Evolutionary conservation across 1,140 invertebrate genomes (phyloP), one percentile per base, ranked within the genome.

Genomic region (Nasonia giraulti): DNA sequence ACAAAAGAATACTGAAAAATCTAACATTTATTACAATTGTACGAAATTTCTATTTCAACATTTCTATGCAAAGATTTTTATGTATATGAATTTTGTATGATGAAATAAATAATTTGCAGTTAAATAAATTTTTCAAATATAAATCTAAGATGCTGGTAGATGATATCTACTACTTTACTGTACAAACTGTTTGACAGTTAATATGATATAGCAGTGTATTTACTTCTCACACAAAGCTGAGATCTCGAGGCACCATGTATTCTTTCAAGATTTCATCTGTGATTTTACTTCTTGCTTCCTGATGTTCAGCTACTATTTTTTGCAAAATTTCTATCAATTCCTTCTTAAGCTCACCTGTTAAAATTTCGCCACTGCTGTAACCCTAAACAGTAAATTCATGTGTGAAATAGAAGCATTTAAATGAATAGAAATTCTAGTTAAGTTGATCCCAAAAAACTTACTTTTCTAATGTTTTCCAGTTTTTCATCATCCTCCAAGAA

Each of bases 271-370:
- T 91, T 50, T 99, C 98, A 90, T 99, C 97, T 0, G 97, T 99
- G 55, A 99, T 94, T 85, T 95, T 93, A 76, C 96, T 96, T 86
- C 97, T 94, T 62, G 95, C 94, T 89, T 96, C 94, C 94, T 99
- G 97, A 94, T 99, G 98, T 78, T 95, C 94, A 40, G 94, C 94
- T 2, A 99, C 94, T 85, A 99, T 94, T 33, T 96, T 96, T 87
- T 96, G 96, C 12, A 96, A 91, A 88, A 90, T 92, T 85, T 95
- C 95, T 84, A 99, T 98, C 11, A 99, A 94, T 88, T 97, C 95
- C 90, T 98, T 97, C 92, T 99, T 99, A 47, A 99, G 93, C 93
- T 99, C 96, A 6, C 99, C 99, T 0, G 98, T 99, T 12, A 99
- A 92, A 91, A 99, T 93, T 90, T 96, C 95, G 44, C 99, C 99